Base-by-base conservation (phyloP, 2,113 vertebrate genomes). In the Leiothrix lutea region DNA sequence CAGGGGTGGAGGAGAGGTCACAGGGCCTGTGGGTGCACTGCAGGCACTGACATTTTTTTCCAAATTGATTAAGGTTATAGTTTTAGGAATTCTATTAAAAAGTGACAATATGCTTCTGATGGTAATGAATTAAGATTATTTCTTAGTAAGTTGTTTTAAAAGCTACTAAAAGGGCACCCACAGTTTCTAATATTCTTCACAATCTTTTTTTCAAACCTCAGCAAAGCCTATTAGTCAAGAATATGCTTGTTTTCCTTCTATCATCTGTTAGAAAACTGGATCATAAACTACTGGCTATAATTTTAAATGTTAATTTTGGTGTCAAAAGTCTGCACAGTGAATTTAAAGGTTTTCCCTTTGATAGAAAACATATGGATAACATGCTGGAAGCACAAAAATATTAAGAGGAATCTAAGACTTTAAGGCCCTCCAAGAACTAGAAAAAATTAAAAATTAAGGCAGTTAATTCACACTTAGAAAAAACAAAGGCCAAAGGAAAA, bases 1-100 rank as follows among this genome's bases (percentile, higher is more conserved):
- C 1, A 26, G 7, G 4, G 5, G 2, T 5, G 9, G 11, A 29
- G 6, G 14, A 31, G 26, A 72, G 12, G 8, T 29, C 2, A 0
- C 38, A 58, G 42, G 16, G 16, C 15, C 31, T 29, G 12, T 7
- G 36, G 28, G 18, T 42, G 12, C 38, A 54, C 28, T 33, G 9
- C 0, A 0, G 38, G 24, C 42, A 70, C 16, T 26, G 25, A 25
- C 4, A 4, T 6, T 65, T 84, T 86, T 12, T 84, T n/a, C 23
- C 51, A 51, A 31, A 18, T 61, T 69, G 17, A 23, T 45, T 61
- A 48, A 45, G 1, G 4, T 56, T 64, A 47, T 5, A 85, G 8
- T 38, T 71, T 70, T 19, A 88, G 12, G 8, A 77, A 73, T 57
- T 53, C 31, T 25, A 24, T 35, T 38, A 2, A 86, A 66, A 64